These are phyloP conservation scores for Acridotheres tristis DNA, from an alignment of 2,797 vertebrate species.

Conservation along the genomic window DNA sequence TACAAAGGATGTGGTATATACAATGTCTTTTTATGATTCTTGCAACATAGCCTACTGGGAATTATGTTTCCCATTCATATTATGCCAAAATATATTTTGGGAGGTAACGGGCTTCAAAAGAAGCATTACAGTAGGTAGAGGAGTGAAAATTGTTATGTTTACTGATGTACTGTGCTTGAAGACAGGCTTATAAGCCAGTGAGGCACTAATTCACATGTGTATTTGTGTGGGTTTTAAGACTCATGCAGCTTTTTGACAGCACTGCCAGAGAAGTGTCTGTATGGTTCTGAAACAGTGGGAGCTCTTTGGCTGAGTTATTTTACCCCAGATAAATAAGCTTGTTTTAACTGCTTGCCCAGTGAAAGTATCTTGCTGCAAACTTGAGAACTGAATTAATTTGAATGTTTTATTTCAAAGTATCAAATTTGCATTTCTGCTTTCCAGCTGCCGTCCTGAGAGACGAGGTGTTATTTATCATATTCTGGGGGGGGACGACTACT, in stretches of 20 bases:
- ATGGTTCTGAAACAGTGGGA: background rate
- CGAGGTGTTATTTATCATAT: background rate
- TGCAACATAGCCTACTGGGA: background rate
- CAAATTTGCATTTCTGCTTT: background rate
- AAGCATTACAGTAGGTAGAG: background rate
- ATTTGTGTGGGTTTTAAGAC: background rate
- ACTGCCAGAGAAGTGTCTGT: fast-evolving
- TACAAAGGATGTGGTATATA: background rate
- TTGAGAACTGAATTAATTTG: background rate
- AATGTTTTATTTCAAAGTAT: slow-evolving; percentile 1
- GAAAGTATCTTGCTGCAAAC: background rate
- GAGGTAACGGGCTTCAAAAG: background rate
- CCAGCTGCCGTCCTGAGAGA: background rate
- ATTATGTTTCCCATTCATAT: background rate
- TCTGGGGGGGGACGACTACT: background rate
- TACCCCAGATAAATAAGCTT: background rate
- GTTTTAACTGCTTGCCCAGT: background rate
- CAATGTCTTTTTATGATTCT: background rate
- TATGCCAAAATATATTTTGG: background rate
- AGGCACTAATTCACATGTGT: background rate
- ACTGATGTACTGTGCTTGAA: background rate
- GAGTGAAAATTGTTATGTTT: background rate
- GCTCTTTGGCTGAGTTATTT: background rate
- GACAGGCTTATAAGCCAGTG: background rate
- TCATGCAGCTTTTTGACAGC: background rate